phyloP scores from a whole-genome alignment of 2,113 vertebrate genomes.

The Callipepla squamata region DNA sequence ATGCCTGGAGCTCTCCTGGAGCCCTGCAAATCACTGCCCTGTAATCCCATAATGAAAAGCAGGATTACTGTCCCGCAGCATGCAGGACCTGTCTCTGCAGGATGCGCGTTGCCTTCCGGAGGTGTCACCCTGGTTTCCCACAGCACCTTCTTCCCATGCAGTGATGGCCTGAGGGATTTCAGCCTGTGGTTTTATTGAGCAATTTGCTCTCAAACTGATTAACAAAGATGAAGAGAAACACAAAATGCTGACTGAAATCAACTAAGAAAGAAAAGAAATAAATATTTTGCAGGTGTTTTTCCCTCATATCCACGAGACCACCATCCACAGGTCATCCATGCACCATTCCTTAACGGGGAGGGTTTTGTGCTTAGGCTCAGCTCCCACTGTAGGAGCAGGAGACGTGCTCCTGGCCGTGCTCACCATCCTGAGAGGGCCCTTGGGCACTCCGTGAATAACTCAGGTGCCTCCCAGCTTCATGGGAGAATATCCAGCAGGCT shows the following conservation, averaged over 20 bases:
- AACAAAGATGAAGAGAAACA: not conserved
- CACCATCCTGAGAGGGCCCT: not conserved
- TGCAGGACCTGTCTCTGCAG: not conserved
- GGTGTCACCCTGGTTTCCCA: not conserved
- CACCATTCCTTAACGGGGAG: not conserved
- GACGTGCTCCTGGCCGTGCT: not conserved
- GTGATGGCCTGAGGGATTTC: not conserved
- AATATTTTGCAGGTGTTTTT: not conserved
- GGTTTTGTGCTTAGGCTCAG: not conserved
- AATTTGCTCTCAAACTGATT: not conserved
- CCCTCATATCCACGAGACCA: not conserved
- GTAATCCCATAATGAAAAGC: constrained; percentile 39
- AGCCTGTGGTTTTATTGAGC: not conserved
- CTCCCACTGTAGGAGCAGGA: not conserved
- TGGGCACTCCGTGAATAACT: constrained; percentile 37
- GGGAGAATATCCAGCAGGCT: not conserved
- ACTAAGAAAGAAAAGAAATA: not conserved
- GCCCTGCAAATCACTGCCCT: not conserved
- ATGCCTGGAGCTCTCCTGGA: not conserved
- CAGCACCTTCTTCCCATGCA: not conserved
- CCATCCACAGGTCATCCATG: not conserved
- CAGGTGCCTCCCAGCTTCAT: constrained; percentile 25
- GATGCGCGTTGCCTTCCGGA: too few relatives aligned
- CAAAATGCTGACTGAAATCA: not conserved
- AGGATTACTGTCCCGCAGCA: not conserved